Evolutionary conservation across 2,888 invertebrate genomes (phyloP), one percentile per base, ranked within the genome.

Genomic region (Drosophila neotestacea): DNA sequence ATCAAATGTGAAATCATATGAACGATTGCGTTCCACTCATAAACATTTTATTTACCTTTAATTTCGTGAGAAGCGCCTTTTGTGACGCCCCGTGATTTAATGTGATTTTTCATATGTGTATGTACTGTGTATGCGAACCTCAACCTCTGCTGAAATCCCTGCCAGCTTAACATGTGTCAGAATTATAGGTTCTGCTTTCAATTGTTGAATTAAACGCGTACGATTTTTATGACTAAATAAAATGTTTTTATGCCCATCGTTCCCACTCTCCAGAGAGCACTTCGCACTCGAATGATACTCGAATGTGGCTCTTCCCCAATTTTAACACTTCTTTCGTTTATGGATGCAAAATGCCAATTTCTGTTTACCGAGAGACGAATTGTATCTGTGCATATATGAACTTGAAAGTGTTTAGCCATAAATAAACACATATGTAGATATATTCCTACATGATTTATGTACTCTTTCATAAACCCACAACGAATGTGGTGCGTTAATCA

Each of bases 31-130:
- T 61, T 89, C 66, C 81, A 84, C 85, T 87, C 85, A 89, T 85
- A 85, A 85, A 85, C 88, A 85, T 85, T 85, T 85, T 85, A 85
- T 85, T 85, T 85, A 89, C 89, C 89, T 85, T 85, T 85, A 85
- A 85, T 85, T 89, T 89, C 71, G 85, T 81, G 83, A 72, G 73
- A 82, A 85, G 85, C 89, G 70, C 63, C 88, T 85, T 85, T 77
- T 82, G 82, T 82, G 70, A 60, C 71, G 69, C 64, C 65, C 73
- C 68, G 73, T 77, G 89, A 85, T 87, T 85, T 85, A 79, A 70
- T 85, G 67, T 66, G 70, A 75, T 73, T 79, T 66, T 27, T 41
- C 48, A 16, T 10, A 6, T 22, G 47, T 54, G 41, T 22, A 59
- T 46, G 54, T 46, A 46, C n/a, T 46, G 51, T 38, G 22, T 22